These are phyloP conservation scores for Daboia siamensis DNA, from an alignment of 2,113 vertebrate species.

Conservation along the genomic window DNA sequence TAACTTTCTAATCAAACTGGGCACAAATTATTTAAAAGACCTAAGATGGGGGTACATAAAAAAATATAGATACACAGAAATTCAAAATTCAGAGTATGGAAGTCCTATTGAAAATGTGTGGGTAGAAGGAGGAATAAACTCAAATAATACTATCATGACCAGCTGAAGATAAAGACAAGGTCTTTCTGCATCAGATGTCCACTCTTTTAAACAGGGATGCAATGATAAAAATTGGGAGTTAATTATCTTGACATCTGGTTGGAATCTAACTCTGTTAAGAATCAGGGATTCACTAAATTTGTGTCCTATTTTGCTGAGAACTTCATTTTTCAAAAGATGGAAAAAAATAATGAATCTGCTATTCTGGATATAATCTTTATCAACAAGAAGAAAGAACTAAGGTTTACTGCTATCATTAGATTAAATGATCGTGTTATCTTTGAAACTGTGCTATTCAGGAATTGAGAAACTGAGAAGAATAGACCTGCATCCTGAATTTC, in stretches of 20 bases:
- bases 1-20: neutral
- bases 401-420: neutral
- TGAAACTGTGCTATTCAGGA: neutral
- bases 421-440: neutral
- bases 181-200: neutral
- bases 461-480: neutral
- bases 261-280: neutral
- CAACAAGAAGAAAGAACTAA: neutral
- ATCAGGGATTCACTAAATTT: neutral
- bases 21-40: neutral
- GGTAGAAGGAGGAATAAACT: neutral
- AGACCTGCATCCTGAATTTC: neutral
- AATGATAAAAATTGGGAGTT: neutral
- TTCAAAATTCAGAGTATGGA: neutral
- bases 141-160: neutral
- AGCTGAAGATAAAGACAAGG: neutral
- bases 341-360: neutral
- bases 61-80: neutral
- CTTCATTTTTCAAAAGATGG: neutral
- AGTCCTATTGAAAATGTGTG: neutral
- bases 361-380: neutral
- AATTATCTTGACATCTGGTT: neutral
- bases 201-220: neutral
- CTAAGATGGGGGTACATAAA: neutral
- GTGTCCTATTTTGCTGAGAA: neutral